These are phyloP conservation scores for Laticauda colubrina DNA, from an alignment of 2,113 vertebrate species.

Conservation along the genomic window DNA sequence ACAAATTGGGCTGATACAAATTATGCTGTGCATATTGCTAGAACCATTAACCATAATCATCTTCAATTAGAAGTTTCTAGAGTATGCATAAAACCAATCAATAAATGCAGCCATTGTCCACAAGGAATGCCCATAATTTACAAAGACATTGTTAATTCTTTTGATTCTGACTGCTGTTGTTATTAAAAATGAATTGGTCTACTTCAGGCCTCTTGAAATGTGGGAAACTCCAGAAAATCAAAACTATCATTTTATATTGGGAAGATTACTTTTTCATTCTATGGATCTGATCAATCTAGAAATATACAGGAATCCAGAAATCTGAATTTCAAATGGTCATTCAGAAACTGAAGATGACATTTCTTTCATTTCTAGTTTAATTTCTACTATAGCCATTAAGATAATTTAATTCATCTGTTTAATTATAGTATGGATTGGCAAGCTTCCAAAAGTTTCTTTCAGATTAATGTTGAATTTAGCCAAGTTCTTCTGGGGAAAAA, in stretches of 20 bases:
- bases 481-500: background rate
- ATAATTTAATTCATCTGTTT: background rate
- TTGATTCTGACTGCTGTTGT: background rate
- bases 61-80: slow-evolving; percentile 74
- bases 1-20: slow-evolving; percentile 83
- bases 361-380: background rate
- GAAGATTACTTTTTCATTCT: background rate
- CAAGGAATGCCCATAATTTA: slow-evolving; percentile 50
- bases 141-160: slow-evolving; percentile 43
- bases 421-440: background rate
- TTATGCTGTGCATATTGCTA: slow-evolving; percentile 80
- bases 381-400: background rate
- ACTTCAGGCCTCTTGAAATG: background rate
- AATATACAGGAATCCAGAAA: background rate
- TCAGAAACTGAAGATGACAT: background rate
- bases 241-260: slow-evolving; percentile 22
- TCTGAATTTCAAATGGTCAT: background rate
- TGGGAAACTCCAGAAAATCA: background rate
- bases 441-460: background rate
- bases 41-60: slow-evolving; percentile 86
- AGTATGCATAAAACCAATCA: slow-evolving; percentile 55
- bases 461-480: background rate
- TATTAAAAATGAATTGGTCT: slow-evolving; percentile 15
- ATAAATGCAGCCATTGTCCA: slow-evolving; percentile 67
- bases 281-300: background rate